Conservation (phyloP, 2,888 invertebrate species). For the Plagodis dolabraria region DNA sequence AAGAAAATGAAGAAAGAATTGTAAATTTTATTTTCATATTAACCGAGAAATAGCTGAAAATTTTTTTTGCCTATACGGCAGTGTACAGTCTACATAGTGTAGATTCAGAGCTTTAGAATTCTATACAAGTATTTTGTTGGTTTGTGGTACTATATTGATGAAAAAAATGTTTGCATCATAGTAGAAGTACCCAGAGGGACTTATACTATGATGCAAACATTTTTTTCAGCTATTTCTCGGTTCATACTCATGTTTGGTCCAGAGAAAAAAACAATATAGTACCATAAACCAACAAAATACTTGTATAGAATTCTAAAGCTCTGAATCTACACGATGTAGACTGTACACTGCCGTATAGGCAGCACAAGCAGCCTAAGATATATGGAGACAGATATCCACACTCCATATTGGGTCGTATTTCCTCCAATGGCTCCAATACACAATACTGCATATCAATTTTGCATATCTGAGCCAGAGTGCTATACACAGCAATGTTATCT, state of each 20-base stretch:
- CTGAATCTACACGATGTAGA: conserved; percentile 21
- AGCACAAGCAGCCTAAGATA: conserved; percentile 37
- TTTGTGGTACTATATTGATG: background rate
- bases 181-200: no score
- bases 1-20: no score
- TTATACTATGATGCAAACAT: no score
- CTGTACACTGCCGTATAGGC: conserved; percentile 12
- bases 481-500: conserved; percentile 42
- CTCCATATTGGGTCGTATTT: conserved; percentile 44
- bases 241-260: no score
- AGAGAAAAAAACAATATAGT: background rate
- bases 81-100: conserved; percentile 9
- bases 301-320: no score
- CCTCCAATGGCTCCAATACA: conserved; percentile 40
- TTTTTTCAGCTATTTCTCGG: no score
- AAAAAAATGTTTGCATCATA: no score
- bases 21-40: no score
- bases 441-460: conserved; percentile 43
- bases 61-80: conserved; percentile 20
- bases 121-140: no score
- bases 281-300: background rate
- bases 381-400: conserved; percentile 43
- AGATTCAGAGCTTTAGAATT: conserved; percentile 8
- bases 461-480: conserved; percentile 42
- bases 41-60: no score